phyloP scores from a whole-genome alignment of 2,888 invertebrate genomes.

The Notocelia uddmanniana region DNA sequence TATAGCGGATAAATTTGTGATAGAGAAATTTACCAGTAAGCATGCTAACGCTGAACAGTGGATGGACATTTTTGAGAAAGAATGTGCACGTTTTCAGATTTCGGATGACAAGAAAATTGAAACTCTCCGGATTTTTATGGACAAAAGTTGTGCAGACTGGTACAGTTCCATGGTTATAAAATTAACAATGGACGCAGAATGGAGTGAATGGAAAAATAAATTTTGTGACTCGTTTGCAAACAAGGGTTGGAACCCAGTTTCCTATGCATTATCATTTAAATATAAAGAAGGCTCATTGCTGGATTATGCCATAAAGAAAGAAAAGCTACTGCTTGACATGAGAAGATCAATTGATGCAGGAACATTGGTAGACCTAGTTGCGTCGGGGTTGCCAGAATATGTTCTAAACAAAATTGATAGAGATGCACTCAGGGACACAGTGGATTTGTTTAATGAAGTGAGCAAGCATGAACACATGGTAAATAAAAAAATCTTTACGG shows the following conservation, averaged over 20 bases:
- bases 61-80: slow-evolving; percentile 35
- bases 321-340: slow-evolving; percentile 49
- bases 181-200: slow-evolving; percentile 43
- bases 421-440: slow-evolving; percentile 37
- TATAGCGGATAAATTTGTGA: too few species aligned
- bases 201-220: slow-evolving; percentile 50
- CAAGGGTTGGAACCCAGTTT: slow-evolving; percentile 52
- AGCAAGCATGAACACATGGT: slow-evolving; percentile 39
- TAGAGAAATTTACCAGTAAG: too few species aligned
- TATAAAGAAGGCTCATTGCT: too few species aligned
- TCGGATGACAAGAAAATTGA: slow-evolving; percentile 36
- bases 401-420: slow-evolving; percentile 42
- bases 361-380: slow-evolving; percentile 39
- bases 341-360: slow-evolving; percentile 43
- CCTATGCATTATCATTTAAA: slow-evolving; percentile 52
- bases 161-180: too few species aligned
- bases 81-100: slow-evolving; percentile 32
- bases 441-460: slow-evolving; percentile 45
- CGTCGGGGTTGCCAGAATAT: slow-evolving; percentile 42
- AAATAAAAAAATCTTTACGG: too few species aligned
- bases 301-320: slow-evolving; percentile 57
- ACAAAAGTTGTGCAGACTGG: slow-evolving; percentile 40
- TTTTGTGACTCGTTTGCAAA: slow-evolving; percentile 52
- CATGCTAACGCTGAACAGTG: slow-evolving; percentile 38
- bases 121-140: slow-evolving; percentile 32